A percentile compares a stretch with the other conserved stretches of the same genome.
Conservation (phyloP, 2,797 vertebrate species). For the Dipus sagitta region DNA sequence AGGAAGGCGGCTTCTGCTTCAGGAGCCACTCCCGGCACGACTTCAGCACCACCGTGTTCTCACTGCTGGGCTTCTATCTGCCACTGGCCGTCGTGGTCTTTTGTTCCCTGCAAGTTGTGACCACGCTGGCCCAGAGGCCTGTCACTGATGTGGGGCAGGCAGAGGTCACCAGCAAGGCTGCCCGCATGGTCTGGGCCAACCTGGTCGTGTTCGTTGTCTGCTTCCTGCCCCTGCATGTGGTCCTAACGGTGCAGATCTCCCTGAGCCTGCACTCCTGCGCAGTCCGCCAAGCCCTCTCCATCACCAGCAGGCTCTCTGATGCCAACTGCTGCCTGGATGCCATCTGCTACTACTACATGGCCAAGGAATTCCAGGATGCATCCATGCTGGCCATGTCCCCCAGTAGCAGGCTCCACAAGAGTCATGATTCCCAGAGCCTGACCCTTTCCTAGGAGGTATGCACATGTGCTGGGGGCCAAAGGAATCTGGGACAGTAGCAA, state of each 20-base stretch:
- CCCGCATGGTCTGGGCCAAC: conserved; percentile 87
- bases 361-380: conserved; percentile 88
- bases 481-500: neutral
- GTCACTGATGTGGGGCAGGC: accelerated
- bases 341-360: conserved; percentile 92
- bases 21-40: accelerated
- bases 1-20: conserved; percentile 61
- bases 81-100: conserved; percentile 75
- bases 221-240: conserved; percentile 89
- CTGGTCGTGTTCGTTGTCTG: conserved; percentile 90
- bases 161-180: conserved; percentile 25
- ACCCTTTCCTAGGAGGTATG: neutral
- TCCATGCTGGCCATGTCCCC: accelerated
- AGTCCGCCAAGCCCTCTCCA: conserved; percentile 80
- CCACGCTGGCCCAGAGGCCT: conserved; percentile 47
- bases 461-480: neutral
- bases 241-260: conserved; percentile 76
- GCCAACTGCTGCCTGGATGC: conserved; percentile 93
- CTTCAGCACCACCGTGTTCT: neutral
- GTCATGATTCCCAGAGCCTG: conserved; percentile 44
- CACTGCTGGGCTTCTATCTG: conserved; percentile 75
- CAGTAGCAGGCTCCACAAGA: neutral
- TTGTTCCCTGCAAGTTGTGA: conserved; percentile 77
- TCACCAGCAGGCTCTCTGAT: conserved; percentile 89
- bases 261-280: conserved; percentile 81